A percentile compares a stretch with the other conserved stretches of the same genome.
Evolutionary conservation across 1,140 invertebrate species (phyloP).

Genomic region (Hypsibius dujardini): DNA sequence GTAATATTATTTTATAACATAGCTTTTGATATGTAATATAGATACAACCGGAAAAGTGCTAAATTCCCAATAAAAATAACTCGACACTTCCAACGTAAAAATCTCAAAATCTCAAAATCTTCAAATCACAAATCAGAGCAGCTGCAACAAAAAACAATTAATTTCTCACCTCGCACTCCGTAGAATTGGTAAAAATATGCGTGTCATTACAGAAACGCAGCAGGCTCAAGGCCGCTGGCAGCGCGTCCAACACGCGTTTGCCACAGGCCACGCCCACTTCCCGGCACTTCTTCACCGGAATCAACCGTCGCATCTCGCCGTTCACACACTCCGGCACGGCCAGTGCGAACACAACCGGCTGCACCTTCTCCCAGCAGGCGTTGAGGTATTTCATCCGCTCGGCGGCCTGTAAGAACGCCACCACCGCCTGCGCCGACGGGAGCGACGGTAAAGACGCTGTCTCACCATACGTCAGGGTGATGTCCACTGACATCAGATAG

Average conservation of each 20-base stretch:
- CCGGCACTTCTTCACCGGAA: not conserved
- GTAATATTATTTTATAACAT: too few species aligned
- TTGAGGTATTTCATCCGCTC: not conserved
- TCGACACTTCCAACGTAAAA: too few species aligned
- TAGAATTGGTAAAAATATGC: conserved; percentile 16
- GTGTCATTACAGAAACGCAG: conserved; percentile 26
- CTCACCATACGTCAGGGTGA: too few species aligned
- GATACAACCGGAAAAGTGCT: too few species aligned
- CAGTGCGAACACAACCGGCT: conserved; percentile 71
- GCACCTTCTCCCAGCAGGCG: conserved; percentile 70
- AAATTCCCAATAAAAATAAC: too few species aligned
- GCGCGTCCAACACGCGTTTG: conserved; percentile 38
- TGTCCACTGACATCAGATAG: too few species aligned
- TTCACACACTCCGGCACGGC: conserved; percentile 75
- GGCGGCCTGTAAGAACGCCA: not conserved
- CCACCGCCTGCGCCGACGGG: too few species aligned
- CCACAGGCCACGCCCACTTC: not conserved
- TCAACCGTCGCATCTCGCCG: conserved; percentile 30
- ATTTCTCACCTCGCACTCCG: conserved; percentile 2
- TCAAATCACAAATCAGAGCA: too few species aligned
- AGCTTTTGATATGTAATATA: too few species aligned
- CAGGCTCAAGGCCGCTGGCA: conserved; percentile 44
- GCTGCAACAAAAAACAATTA: too few species aligned
- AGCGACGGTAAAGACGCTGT: too few species aligned
- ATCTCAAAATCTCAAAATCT: too few species aligned